These are phyloP conservation scores for Brenthis ino DNA, from an alignment of 2,888 invertebrate species.

Conservation along the genomic window DNA sequence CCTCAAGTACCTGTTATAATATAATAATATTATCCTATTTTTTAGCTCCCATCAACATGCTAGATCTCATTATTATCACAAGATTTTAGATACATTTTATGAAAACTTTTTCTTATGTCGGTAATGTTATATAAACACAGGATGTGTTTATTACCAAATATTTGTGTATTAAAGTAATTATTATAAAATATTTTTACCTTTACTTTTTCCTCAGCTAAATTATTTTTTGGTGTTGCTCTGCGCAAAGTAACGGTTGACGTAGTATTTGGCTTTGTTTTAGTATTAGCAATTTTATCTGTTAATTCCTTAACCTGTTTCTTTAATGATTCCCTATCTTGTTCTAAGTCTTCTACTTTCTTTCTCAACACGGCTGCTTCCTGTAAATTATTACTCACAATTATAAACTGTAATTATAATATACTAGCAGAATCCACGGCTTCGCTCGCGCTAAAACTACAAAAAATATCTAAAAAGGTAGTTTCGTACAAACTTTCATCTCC, in stretches of 20 bases:
- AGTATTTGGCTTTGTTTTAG: slow-evolving; percentile 61
- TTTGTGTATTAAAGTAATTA: slow-evolving; percentile 46
- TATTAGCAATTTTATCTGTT: slow-evolving; percentile 85
- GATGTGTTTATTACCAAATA: not conserved
- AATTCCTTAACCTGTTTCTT: slow-evolving; percentile 90
- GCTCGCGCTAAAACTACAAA: no score
- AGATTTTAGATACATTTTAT: no score
- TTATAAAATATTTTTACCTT: slow-evolving; percentile 68
- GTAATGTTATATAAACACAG: not conserved
- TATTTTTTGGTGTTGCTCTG: slow-evolving; percentile 67
- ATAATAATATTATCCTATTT: not conserved
- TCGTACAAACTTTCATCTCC: no score
- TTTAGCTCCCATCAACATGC: not conserved
- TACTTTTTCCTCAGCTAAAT: slow-evolving; percentile 85
- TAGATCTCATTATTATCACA: no score
- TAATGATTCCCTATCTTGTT: slow-evolving; percentile 88
- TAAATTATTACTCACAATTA: not conserved
- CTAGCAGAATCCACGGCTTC: no score
- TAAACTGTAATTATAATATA: not conserved
- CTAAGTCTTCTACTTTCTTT: slow-evolving; percentile 91
- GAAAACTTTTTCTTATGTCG: not conserved
- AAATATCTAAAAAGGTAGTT: no score
- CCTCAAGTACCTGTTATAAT: slow-evolving; percentile 82
- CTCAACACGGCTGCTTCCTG: slow-evolving; percentile 91
- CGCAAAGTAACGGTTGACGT: slow-evolving; percentile 59